Percentiles rank a stretch among this genome's conserved stretches.
Conservation (phyloP, 1,140 invertebrate species). For the Zaprionus capensis region DNA sequence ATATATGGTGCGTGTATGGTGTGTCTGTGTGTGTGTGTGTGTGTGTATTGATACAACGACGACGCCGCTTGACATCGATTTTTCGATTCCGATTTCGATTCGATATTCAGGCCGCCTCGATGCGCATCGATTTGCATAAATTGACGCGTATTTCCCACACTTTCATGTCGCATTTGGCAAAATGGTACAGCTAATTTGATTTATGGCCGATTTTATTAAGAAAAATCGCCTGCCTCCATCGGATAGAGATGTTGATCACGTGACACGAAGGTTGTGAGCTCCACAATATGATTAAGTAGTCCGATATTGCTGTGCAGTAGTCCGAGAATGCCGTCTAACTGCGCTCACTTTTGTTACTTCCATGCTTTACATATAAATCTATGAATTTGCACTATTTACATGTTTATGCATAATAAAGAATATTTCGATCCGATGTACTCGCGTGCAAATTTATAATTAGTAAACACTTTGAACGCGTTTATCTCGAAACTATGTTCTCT, state of each 20-base stretch:
- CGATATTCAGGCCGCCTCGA: slow-evolving; percentile 28
- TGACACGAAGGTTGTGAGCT: slow-evolving; percentile 17
- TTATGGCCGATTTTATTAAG: slow-evolving; percentile 69
- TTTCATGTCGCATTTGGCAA: slow-evolving; percentile 76
- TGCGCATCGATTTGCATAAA: slow-evolving; percentile 67
- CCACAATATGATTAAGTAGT: not conserved
- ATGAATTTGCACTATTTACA: too few relatives aligned
- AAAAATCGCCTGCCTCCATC: slow-evolving; percentile 57
- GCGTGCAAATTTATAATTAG: too few relatives aligned
- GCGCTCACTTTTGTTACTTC: too few relatives aligned
- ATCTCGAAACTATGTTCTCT: too few relatives aligned
- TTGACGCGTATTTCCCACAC: slow-evolving; percentile 76
- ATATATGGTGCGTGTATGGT: not conserved
- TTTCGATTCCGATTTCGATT: slow-evolving; percentile 30
- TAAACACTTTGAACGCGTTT: too few relatives aligned
- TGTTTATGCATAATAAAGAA: too few relatives aligned
- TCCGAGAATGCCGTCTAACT: too few relatives aligned
- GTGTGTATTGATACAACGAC: slow-evolving; percentile 19
- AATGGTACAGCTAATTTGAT: slow-evolving; percentile 78
- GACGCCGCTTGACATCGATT: slow-evolving; percentile 33
- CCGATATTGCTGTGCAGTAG: too few relatives aligned
- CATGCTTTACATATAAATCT: too few relatives aligned
- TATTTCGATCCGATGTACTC: too few relatives aligned
- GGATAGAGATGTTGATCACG: slow-evolving; percentile 47
- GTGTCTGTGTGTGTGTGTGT: not conserved